These are phyloP conservation scores for Scrobipalpa atriplicella DNA, from an alignment of 2,888 invertebrate genomes.

Conservation along the genomic window DNA sequence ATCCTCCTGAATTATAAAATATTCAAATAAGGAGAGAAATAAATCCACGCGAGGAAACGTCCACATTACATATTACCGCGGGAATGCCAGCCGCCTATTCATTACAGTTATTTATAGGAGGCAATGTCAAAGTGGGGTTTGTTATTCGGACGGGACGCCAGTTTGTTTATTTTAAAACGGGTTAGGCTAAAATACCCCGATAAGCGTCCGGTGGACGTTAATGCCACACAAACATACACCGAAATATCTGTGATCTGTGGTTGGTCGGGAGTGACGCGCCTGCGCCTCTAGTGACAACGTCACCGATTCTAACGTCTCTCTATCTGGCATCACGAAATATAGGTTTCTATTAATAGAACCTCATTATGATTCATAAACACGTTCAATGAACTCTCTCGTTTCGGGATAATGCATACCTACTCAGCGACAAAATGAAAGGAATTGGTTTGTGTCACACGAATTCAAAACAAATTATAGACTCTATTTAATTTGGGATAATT, in stretches of 20 bases:
- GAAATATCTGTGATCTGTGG: constrained; percentile 51
- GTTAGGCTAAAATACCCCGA: constrained; percentile 73
- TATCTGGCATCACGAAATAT: constrained; percentile 60
- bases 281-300: constrained; percentile 60
- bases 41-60: constrained; percentile 73
- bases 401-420: constrained; percentile 20
- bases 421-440: constrained; percentile 29
- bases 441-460: constrained; percentile 33
- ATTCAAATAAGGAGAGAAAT: constrained; percentile 74
- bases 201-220: constrained; percentile 66
- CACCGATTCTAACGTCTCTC: constrained; percentile 36
- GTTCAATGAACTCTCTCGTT: constrained; percentile 60
- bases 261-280: constrained; percentile 55
- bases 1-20: constrained; percentile 71
- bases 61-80: constrained; percentile 75
- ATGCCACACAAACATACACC: constrained; percentile 41
- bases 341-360: constrained; percentile 65
- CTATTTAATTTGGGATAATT: constrained; percentile 28
- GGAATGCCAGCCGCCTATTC: constrained; percentile 75
- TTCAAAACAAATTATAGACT: constrained; percentile 34
- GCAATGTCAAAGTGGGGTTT: constrained; percentile 75
- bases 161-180: constrained; percentile 78
- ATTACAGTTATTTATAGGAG: constrained; percentile 80
- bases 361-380: constrained; percentile 59
- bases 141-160: constrained; percentile 72